A percentile compares a stretch with the other conserved stretches of the same genome.
Conservation (phyloP, 2,888 invertebrate genomes). For the Conistra vaccinii region DNA sequence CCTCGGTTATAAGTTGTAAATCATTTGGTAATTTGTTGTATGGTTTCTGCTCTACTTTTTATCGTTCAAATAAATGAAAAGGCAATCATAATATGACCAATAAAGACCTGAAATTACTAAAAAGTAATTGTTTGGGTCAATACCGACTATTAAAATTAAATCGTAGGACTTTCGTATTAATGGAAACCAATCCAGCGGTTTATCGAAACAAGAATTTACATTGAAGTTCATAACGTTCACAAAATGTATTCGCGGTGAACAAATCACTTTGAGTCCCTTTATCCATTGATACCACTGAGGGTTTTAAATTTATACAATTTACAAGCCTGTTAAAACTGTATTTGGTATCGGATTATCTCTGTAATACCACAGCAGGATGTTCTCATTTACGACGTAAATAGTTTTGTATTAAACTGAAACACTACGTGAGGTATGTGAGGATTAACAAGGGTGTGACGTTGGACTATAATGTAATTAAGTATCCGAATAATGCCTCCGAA, state of each 20-base stretch:
- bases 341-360: not conserved
- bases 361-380: not conserved
- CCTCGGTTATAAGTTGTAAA: not conserved
- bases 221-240: not conserved
- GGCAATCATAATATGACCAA: not conserved
- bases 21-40: not conserved
- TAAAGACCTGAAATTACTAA: not conserved
- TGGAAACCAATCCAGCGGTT: slow-evolving; percentile 7
- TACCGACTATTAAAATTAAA: not conserved
- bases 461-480: slow-evolving; percentile 14
- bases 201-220: slow-evolving; percentile 3
- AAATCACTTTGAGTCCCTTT: not conserved
- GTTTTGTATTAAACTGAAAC: slow-evolving; percentile 18
- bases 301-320: not conserved
- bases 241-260: not conserved
- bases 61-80: not conserved
- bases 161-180: not conserved
- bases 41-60: not conserved
- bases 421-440: not conserved
- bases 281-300: not conserved
- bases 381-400: not conserved
- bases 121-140: not conserved
- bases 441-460: not conserved
- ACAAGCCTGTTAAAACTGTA: too few species aligned
- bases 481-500: slow-evolving; percentile 3